Evolutionary conservation across 2,113 vertebrate genomes (phyloP).

Genomic region (Aleadryas rufinucha): DNA sequence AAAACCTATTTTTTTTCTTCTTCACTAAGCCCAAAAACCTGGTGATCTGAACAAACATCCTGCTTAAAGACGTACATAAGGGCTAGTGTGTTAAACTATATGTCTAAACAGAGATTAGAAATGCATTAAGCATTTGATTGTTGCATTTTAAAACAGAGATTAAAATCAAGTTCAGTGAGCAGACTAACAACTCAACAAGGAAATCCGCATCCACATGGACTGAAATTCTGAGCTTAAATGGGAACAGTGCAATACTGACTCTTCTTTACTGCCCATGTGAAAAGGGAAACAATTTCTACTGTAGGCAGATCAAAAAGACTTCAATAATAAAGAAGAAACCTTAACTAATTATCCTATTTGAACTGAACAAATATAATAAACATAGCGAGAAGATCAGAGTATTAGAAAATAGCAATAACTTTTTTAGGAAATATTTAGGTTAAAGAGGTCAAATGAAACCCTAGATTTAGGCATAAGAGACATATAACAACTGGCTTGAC

Average conservation of each 20-base stretch:
- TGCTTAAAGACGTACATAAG: not conserved
- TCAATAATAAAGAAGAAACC: not conserved
- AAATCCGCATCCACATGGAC: not conserved
- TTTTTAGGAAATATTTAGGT: not conserved
- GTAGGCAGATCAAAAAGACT: not conserved
- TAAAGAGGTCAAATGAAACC: not conserved
- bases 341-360: not conserved
- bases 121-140: not conserved
- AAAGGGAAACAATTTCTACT: not conserved
- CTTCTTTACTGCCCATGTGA: not conserved
- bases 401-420: accelerated
- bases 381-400: not conserved
- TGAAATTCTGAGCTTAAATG: not conserved
- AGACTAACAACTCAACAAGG: not conserved
- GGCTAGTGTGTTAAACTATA: not conserved
- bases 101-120: not conserved
- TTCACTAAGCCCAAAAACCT: not conserved
- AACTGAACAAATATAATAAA: not conserved
- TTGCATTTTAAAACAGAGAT: not conserved
- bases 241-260: not conserved
- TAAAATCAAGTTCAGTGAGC: not conserved
- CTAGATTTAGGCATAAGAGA: not conserved
- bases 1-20: not conserved
- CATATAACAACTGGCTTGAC: not conserved
- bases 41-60: not conserved